phyloP scores from a whole-genome alignment of 2,797 vertebrate species.

The Peromyscus attwateri region DNA sequence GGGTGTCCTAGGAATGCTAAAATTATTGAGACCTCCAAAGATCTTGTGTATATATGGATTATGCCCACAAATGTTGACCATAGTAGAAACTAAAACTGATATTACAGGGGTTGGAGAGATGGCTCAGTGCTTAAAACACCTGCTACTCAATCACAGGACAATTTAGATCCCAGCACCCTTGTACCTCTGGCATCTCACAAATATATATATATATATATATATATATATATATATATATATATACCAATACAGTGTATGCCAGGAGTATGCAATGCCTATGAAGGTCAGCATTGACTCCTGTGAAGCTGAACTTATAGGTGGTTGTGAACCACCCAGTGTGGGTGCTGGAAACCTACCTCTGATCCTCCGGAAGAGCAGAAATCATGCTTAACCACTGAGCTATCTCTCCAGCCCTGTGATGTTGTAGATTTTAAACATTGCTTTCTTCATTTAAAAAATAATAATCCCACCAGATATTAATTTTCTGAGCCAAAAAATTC shows the following conservation, averaged over 20 bases:
- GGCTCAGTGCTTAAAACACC: background rate
- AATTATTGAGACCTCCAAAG: background rate
- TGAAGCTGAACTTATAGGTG: background rate
- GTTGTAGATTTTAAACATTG: background rate
- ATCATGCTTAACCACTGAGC: background rate
- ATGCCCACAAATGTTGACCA: background rate
- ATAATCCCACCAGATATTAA: background rate
- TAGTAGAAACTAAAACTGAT: constrained; percentile 45
- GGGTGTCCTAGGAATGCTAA: background rate
- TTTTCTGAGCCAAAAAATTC: constrained; percentile 38
- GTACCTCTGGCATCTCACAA: background rate
- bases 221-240: too few relatives aligned
- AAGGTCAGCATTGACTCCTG: background rate
- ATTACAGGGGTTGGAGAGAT: background rate
- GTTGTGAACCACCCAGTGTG: background rate
- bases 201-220: too few relatives aligned
- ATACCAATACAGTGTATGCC: background rate
- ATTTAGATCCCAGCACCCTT: background rate
- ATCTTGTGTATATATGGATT: constrained; percentile 4
- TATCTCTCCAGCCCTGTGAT: background rate
- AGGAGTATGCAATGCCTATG: background rate
- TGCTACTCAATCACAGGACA: background rate
- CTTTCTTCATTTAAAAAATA: constrained; percentile 42
- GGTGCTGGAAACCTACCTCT: background rate
- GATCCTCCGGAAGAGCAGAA: background rate